Conservation (phyloP, 2,113 vertebrate genomes). For the Prunella himalayana region DNA sequence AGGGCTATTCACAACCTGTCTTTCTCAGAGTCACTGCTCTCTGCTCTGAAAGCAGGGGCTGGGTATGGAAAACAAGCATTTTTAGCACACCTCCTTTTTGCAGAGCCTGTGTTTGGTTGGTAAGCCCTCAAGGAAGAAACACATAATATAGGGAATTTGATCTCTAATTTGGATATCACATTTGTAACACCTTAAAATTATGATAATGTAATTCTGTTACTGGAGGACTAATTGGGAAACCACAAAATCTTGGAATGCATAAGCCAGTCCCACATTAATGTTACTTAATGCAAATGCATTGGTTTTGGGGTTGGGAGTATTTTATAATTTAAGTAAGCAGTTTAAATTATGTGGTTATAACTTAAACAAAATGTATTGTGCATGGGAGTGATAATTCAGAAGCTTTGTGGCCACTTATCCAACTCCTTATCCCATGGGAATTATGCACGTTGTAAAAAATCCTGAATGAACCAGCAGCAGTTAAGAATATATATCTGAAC, state of each 20-base stretch:
- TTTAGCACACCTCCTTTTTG: neutral
- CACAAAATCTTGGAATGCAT: constrained; percentile 46
- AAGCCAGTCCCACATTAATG: constrained; percentile 1
- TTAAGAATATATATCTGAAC: neutral
- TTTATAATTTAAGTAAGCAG: constrained; percentile 13
- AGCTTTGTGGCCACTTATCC: constrained; percentile 17
- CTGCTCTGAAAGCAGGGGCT: neutral
- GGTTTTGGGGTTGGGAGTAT: constrained; percentile 21
- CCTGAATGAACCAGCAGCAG: neutral
- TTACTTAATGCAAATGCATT: constrained; percentile 35
- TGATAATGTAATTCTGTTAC: constrained; percentile 45
- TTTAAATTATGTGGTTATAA: constrained; percentile 45
- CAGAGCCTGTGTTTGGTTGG: neutral
- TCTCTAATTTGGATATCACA: constrained; percentile 53
- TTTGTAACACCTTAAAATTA: constrained; percentile 54
- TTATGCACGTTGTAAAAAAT: neutral
- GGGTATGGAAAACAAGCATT: neutral
- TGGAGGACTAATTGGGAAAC: constrained; percentile 61
- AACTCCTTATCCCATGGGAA: constrained; percentile 13
- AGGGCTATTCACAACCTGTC: neutral
- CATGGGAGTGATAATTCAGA: neutral
- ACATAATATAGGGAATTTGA: constrained; percentile 33
- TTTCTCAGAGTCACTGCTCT: neutral
- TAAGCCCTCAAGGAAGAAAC: constrained; percentile 53
- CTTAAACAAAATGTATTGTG: constrained; percentile 36